phyloP scores from a whole-genome alignment of 2,113 vertebrate genomes.

The Bucco capensis region DNA sequence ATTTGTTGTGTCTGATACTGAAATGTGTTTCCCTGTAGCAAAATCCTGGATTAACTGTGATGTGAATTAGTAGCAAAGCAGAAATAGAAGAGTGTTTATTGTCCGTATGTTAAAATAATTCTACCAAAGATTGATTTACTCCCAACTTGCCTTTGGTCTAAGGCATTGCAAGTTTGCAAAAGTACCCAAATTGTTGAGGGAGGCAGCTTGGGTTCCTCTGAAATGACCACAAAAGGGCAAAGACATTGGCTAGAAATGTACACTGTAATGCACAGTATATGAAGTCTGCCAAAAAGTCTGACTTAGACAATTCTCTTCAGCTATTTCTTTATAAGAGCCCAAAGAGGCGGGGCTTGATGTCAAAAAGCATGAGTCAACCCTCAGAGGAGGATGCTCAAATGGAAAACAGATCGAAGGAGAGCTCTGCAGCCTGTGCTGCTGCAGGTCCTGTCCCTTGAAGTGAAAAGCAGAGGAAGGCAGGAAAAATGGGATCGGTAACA shows the following conservation, averaged over 20 bases:
- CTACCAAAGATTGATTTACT: neutral
- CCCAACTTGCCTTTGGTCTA: neutral
- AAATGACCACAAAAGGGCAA: conserved; percentile 50
- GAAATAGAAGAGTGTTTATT: neutral
- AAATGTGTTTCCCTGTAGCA: neutral
- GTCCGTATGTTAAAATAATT: neutral
- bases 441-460: conserved; percentile 23
- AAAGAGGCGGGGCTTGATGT: conserved; percentile 22
- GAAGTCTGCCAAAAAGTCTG: neutral
- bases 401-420: conserved; percentile 13
- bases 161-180: neutral
- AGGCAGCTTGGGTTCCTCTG: conserved; percentile 1
- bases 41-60: neutral
- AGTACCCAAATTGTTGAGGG: neutral
- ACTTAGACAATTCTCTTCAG: neutral
- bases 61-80: conserved; percentile 11
- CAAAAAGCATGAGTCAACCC: conserved; percentile 30
- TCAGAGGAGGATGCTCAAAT: conserved; percentile 1
- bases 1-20: neutral
- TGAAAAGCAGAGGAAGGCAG: neutral
- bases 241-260: neutral
- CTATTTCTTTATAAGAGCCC: conserved; percentile 26
- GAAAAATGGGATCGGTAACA: neutral
- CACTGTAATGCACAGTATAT: neutral
- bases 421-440: neutral